Conservation (phyloP, 2,113 vertebrate species). For the Channa maculata region DNA sequence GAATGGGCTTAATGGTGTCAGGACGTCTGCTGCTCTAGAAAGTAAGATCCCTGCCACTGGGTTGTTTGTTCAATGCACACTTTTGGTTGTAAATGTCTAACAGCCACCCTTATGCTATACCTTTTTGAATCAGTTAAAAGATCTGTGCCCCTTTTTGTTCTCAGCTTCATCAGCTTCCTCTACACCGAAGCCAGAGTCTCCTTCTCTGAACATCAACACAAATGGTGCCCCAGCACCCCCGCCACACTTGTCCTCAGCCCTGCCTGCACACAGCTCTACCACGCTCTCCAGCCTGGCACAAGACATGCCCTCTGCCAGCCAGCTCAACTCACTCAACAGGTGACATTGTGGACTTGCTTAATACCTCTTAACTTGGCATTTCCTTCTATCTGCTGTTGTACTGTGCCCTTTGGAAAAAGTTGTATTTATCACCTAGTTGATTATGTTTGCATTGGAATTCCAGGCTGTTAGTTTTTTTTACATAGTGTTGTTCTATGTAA, state of each 20-base stretch:
- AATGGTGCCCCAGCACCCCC: constrained; percentile 79
- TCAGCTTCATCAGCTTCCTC: constrained; percentile 87
- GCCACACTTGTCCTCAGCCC: constrained; percentile 83
- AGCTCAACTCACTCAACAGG: constrained; percentile 89
- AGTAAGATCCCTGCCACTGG: constrained; percentile 83
- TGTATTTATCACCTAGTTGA: background rate
- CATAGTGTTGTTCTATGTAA: no score
- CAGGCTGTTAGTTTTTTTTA: no score
- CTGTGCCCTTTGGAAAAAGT: background rate
- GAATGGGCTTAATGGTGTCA: constrained; percentile 90
- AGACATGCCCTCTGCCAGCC: constrained; percentile 86
- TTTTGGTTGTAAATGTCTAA: no score
- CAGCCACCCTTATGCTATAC: background rate
- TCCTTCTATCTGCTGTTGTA: background rate
- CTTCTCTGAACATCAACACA: constrained; percentile 83
- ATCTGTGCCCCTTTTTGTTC: background rate
- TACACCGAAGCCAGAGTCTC: constrained; percentile 88
- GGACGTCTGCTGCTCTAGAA: constrained; percentile 88
- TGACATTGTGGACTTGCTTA: constrained; percentile 48
- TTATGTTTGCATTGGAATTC: no score
- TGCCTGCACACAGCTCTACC: constrained; percentile 83
- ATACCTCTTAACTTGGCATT: background rate
- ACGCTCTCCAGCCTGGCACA: constrained; percentile 84
- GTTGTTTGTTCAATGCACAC: background rate
- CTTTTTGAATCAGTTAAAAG: background rate